These are phyloP conservation scores for Podarcis siculus DNA, from an alignment of 2,797 vertebrate species.

Conservation along the genomic window DNA sequence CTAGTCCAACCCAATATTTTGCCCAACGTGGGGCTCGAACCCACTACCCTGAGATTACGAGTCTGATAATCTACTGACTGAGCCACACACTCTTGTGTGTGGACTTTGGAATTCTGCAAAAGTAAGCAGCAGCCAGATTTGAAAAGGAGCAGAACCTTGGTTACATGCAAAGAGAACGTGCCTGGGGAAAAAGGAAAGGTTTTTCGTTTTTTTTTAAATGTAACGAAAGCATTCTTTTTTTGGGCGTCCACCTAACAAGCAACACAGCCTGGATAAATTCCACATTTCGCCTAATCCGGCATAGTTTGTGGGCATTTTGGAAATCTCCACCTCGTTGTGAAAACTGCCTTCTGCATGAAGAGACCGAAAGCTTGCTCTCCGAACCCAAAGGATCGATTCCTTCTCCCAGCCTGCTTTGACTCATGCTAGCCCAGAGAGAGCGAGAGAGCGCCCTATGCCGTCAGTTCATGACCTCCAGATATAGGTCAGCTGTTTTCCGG, in stretches of 20 bases:
- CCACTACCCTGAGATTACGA: too few species aligned
- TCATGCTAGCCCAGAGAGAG: background rate
- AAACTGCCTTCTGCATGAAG: background rate
- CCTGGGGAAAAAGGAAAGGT: background rate
- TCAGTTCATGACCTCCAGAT: constrained; percentile 35
- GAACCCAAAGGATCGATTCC: constrained; percentile 1
- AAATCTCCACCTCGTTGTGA: background rate
- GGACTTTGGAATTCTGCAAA: background rate
- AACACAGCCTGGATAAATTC: background rate
- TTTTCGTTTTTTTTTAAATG: background rate
- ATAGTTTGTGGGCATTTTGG: background rate
- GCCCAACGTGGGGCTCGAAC: too few species aligned
- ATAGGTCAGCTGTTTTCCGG: constrained; percentile 27
- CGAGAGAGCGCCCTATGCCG: background rate
- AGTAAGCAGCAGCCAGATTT: background rate
- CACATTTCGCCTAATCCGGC: background rate
- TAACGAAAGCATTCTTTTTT: background rate
- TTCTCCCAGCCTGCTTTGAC: background rate
- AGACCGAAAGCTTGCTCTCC: background rate
- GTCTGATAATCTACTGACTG: background rate
- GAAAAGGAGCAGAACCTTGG: background rate
- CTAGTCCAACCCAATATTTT: too few species aligned
- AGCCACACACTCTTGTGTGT: too few species aligned
- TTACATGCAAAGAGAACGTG: background rate
- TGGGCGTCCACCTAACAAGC: background rate